Percentiles rank a stretch among this genome's conserved stretches.
These are phyloP conservation scores for Willisornis vidua DNA, from an alignment of 2,113 vertebrate genomes.

Conservation along the genomic window DNA sequence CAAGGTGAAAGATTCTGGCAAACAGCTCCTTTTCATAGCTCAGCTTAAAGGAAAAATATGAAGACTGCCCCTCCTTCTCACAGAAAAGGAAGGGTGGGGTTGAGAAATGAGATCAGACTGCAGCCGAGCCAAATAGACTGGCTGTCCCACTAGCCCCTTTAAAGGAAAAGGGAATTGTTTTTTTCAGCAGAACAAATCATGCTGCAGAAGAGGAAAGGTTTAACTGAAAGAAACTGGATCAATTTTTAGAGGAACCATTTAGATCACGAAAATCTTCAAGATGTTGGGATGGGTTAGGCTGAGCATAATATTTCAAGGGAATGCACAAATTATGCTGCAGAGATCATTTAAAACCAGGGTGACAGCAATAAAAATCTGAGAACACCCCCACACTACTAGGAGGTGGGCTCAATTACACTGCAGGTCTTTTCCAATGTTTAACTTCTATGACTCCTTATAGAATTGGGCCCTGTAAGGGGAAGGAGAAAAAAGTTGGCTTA, in stretches of 20 bases:
- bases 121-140: conserved; percentile 64
- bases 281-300: neutral
- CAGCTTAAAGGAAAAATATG: conserved; percentile 68
- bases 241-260: neutral
- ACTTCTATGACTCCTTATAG: neutral
- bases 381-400: neutral
- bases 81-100: conserved; percentile 37
- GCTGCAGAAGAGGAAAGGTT: neutral
- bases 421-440: conserved; percentile 24
- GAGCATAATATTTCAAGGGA: neutral
- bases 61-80: conserved; percentile 56
- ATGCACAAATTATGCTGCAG: neutral
- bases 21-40: conserved; percentile 71
- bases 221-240: neutral
- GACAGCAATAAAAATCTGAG: conserved; percentile 11
- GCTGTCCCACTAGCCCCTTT: conserved; percentile 54
- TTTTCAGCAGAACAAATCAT: conserved; percentile 45
- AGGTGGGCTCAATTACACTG: conserved; percentile 16
- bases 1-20: conserved; percentile 76
- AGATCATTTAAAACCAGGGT: neutral
- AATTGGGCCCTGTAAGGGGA: neutral
- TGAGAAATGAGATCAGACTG: conserved; percentile 64
- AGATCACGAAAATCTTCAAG: neutral
- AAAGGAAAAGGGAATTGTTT: conserved; percentile 62
- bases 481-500: neutral